phyloP scores from a whole-genome alignment of 2,888 invertebrate species.

The Busseola fusca region DNA sequence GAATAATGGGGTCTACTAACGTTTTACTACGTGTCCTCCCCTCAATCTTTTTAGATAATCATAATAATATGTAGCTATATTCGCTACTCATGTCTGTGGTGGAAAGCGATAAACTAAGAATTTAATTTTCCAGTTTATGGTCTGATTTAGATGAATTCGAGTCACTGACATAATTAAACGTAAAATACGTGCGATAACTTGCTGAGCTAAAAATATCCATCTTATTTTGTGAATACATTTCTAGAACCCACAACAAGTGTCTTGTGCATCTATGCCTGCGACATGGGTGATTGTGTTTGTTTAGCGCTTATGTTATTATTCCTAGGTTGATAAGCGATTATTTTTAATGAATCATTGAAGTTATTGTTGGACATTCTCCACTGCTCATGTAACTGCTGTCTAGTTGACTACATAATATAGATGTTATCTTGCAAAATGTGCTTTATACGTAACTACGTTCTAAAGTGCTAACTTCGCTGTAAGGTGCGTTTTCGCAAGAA shows the following conservation, averaged over 20 bases:
- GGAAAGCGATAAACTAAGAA: background rate
- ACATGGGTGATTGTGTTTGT: conserved; percentile 45
- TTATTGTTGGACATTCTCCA: conserved; percentile 54
- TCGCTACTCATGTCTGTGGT: background rate
- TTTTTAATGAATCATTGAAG: conserved; percentile 58
- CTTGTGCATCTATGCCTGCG: conserved; percentile 40
- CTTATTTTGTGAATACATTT: conserved; percentile 20
- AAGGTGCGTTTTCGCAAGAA: conserved; percentile 42
- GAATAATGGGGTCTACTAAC: background rate
- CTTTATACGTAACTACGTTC: conserved; percentile 30
- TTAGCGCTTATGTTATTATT: conserved; percentile 62
- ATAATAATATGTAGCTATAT: background rate
- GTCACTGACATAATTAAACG: background rate
- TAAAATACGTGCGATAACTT: background rate
- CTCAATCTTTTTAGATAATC: background rate
- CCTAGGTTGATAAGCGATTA: conserved; percentile 61
- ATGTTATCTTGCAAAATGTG: conserved; percentile 54
- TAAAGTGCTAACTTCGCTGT: conserved; percentile 28
- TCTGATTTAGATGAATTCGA: background rate
- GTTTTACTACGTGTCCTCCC: background rate
- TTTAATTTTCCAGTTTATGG: background rate
- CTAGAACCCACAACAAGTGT: conserved; percentile 29
- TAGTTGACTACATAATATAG: conserved; percentile 44
- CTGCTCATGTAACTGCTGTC: conserved; percentile 56
- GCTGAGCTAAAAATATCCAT: conserved; percentile 26